phyloP scores from a whole-genome alignment of 2,113 vertebrate species.

The Bagarius yarrelli region DNA sequence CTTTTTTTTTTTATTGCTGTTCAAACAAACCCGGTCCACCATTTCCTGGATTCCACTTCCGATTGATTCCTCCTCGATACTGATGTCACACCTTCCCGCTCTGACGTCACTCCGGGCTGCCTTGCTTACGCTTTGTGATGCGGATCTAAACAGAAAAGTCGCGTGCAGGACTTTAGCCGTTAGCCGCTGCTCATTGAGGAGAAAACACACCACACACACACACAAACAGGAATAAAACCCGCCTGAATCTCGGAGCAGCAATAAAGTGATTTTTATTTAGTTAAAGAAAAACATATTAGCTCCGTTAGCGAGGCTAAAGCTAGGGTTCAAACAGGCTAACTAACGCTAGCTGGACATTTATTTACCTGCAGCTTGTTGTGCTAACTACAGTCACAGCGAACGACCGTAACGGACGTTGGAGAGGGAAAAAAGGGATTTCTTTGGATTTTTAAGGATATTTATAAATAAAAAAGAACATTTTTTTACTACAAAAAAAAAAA shows the following conservation, averaged over 20 bases:
- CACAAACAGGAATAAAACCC: neutral
- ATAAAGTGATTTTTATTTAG: neutral
- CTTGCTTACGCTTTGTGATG: neutral
- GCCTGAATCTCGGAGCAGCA: neutral
- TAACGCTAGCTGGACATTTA: neutral
- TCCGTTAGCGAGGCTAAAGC: slow-evolving; percentile 7
- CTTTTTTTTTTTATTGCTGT: too few relatives aligned
- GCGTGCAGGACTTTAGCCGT: slow-evolving; percentile 2
- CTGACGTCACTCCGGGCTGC: neutral
- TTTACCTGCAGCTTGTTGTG: neutral
- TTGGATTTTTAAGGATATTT: neutral
- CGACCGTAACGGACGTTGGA: neutral
- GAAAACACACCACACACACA: neutral
- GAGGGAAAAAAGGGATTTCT: neutral
- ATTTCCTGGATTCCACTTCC: too few relatives aligned
- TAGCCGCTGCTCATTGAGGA: neutral
- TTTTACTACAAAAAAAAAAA: neutral
- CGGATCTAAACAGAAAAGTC: slow-evolving; percentile 8
- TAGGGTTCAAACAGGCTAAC: neutral
- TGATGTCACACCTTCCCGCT: neutral
- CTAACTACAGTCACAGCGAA: neutral
- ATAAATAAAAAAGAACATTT: neutral
- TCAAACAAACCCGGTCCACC: too few relatives aligned
- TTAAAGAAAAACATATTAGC: too few relatives aligned
- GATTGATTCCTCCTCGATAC: neutral